These are phyloP conservation scores for Oligia strigilis DNA, from an alignment of 2,888 invertebrate genomes.

Conservation along the genomic window DNA sequence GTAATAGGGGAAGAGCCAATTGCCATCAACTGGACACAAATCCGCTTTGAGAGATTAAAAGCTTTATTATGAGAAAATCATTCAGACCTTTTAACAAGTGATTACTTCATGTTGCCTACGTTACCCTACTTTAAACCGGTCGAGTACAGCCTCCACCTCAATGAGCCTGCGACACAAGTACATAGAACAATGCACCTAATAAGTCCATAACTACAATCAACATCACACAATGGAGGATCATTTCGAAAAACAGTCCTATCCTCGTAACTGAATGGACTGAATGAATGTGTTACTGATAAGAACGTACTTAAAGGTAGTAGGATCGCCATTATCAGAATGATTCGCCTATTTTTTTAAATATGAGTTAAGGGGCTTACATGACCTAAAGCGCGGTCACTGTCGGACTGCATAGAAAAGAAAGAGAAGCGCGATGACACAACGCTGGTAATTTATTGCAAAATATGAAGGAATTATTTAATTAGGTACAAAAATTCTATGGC, in stretches of 20 bases:
- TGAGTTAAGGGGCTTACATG: no score
- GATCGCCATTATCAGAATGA: neutral
- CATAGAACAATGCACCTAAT: constrained; percentile 69
- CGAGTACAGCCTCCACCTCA: constrained; percentile 50
- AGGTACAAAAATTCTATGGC: no score
- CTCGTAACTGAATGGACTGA: constrained; percentile 48
- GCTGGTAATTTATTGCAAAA: no score
- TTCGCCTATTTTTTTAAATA: neutral
- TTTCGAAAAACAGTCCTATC: constrained; percentile 64
- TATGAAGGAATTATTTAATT: no score
- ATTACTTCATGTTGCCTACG: constrained; percentile 10
- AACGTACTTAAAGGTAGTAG: constrained; percentile 6
- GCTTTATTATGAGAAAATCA: neutral
- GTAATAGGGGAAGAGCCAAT: neutral
- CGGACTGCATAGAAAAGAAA: no score
- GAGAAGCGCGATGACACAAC: no score
- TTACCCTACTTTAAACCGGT: constrained; percentile 50
- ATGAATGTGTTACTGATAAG: constrained; percentile 40
- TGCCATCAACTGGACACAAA: neutral
- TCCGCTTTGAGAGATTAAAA: neutral
- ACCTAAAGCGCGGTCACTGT: no score
- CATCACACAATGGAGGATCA: constrained; percentile 67
- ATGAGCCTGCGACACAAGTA: constrained; percentile 49
- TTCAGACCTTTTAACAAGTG: neutral
- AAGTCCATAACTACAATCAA: constrained; percentile 61